phyloP scores from a whole-genome alignment of 2,113 vertebrate genomes.

The Epinephelus cyanopodus region DNA sequence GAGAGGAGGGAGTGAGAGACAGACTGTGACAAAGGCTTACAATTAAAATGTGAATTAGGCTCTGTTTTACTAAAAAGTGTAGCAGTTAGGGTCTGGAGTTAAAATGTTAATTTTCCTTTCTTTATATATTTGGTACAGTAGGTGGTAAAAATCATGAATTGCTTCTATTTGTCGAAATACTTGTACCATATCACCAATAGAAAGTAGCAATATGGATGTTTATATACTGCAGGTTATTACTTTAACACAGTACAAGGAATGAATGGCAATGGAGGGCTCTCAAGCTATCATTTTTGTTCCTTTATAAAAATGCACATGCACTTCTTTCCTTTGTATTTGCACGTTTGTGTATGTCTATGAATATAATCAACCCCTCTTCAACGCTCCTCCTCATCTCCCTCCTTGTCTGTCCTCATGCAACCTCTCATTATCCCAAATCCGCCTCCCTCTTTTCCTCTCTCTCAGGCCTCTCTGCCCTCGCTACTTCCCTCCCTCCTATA shows the following conservation, averaged over 20 bases:
- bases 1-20: background rate
- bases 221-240: slow-evolving; percentile 19
- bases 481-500: slow-evolving; percentile 38
- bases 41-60: background rate
- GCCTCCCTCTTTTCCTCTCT: slow-evolving; percentile 20
- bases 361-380: slow-evolving; percentile 28
- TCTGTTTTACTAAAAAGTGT: background rate
- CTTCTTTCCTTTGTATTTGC: background rate
- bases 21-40: background rate
- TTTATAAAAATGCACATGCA: background rate
- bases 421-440: slow-evolving; percentile 65
- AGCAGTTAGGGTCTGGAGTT: background rate
- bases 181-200: background rate
- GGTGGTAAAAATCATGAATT: background rate
- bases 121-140: background rate
- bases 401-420: slow-evolving; percentile 44
- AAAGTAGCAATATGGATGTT: slow-evolving; percentile 9
- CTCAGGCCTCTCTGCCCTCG: slow-evolving; percentile 19
- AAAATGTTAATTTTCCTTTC: background rate
- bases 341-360: slow-evolving; percentile 10
- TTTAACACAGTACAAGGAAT: background rate
- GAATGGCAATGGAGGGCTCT: slow-evolving; percentile 3
- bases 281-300: background rate
- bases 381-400: slow-evolving; percentile 13
- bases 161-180: background rate